These are phyloP conservation scores for Chrysolophus pictus DNA, from an alignment of 2,797 vertebrate genomes.

Conservation along the genomic window DNA sequence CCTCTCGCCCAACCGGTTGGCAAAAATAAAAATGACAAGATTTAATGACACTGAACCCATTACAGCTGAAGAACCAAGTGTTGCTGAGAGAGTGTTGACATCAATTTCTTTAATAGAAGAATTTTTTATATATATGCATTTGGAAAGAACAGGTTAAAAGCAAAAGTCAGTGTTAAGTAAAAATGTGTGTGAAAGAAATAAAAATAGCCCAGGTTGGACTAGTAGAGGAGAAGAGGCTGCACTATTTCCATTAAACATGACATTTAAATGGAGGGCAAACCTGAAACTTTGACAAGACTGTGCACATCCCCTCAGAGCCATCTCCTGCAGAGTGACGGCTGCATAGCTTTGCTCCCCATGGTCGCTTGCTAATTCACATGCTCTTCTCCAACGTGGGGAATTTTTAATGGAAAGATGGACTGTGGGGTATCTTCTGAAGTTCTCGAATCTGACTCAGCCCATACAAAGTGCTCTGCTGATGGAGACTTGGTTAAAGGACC, in stretches of 20 bases:
- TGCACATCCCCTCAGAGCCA: fast-evolving
- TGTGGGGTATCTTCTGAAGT: not conserved
- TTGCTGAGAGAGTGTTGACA: not conserved
- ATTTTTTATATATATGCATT: not conserved
- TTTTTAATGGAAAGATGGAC: not conserved
- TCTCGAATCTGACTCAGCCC: fast-evolving
- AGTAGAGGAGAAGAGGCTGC: not conserved
- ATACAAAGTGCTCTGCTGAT: fast-evolving
- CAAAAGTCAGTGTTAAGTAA: not conserved
- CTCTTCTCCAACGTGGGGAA: not conserved
- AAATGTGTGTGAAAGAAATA: fast-evolving
- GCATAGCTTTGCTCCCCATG: fast-evolving
- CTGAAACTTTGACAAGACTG: not conserved
- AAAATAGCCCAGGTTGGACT: not conserved
- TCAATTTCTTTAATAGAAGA: not conserved
- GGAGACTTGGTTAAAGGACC: not conserved
- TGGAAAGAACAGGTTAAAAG: constrained; percentile 2
- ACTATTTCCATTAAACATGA: not conserved
- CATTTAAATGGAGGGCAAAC: not conserved
- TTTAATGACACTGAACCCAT: not conserved
- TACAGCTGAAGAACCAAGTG: not conserved
- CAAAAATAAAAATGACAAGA: not conserved
- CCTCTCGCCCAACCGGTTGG: not conserved
- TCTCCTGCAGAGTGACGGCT: not conserved
- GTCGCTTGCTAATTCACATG: not conserved